Evolutionary conservation across 1,140 invertebrate genomes (phyloP), one percentile per base, ranked within the genome.

Genomic region (Camponotus pennsylvanicus): DNA sequence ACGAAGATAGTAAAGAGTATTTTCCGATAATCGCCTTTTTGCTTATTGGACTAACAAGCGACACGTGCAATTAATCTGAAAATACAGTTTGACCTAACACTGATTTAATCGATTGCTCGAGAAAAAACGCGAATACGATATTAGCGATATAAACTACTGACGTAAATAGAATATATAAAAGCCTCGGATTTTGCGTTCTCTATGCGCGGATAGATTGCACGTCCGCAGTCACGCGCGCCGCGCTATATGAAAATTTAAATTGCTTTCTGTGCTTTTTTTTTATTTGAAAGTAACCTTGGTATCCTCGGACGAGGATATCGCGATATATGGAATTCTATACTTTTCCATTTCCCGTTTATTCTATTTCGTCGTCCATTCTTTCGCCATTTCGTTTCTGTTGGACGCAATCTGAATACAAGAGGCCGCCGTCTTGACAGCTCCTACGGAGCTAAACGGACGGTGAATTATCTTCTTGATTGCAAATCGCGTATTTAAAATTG

Each of bases 301-400:
- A 73, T 83, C 55, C 69, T 21, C 79, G 79, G 32, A 83, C 32
- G 55, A 49, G 79, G 49, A 83, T 83, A 83, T 75, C 79, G 79
- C 55, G 79, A 83, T 83, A 52, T 52, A 83, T 75, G 55, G 40
- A 83, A 83, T 83, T 83, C 69, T 83, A 83, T 83, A 75, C 27
- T 40, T 83, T 83, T 83, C 57, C 69, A 83, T 83, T 83, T 83
- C 55, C 79, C 69, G 55, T 83, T 75, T 83, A 83, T 83, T 83
- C 69, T 83, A 73, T 83, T 75, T 73, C 79, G 69, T 75, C 55
- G 79, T 52, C 40, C 27, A 49, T 83, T 83, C 69, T 83, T 83
- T 83, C 11, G 49, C 18, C 79, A 42, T 73, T 73, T 75, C 69
- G 67, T 83, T 83, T 83, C 40, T 75, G 55, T 61, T 69, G 55